phyloP scores from a whole-genome alignment of 2,113 vertebrate species.

The Mirza zaza region DNA sequence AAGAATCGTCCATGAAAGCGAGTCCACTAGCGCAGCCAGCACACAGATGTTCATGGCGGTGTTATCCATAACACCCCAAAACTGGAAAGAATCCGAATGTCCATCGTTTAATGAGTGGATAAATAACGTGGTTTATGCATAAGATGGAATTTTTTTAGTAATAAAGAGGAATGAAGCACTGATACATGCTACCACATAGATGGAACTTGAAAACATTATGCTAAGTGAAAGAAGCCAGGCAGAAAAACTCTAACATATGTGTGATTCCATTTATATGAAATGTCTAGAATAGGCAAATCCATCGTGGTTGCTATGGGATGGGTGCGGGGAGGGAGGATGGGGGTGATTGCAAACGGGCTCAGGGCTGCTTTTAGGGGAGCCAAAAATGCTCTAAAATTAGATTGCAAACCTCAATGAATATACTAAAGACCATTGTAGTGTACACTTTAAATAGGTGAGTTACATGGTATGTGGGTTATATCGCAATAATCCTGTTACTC shows the following conservation, averaged over 20 bases:
- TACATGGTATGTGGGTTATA: not conserved
- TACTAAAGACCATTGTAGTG: not conserved
- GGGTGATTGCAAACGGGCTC: not conserved
- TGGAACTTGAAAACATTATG: not conserved
- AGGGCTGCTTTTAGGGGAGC: not conserved
- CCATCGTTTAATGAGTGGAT: not conserved
- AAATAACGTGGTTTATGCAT: not conserved
- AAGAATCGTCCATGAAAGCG: not conserved
- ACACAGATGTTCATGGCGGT: not conserved
- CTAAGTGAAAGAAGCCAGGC: not conserved
- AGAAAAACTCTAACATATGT: not conserved
- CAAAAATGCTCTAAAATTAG: not conserved
- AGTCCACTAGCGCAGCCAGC: not conserved
- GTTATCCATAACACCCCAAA: not conserved
- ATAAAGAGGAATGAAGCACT: not conserved
- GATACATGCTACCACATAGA: not conserved
- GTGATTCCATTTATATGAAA: not conserved
- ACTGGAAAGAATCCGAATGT: not conserved
- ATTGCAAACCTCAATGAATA: not conserved
- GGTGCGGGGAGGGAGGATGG: not conserved
- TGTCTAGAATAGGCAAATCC: not conserved
- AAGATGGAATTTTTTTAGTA: not conserved
- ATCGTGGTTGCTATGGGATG: not conserved
- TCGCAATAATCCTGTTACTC: not conserved
- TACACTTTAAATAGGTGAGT: not conserved